Base-by-base conservation (phyloP, 2,888 invertebrate genomes). In the Elegia similella region DNA sequence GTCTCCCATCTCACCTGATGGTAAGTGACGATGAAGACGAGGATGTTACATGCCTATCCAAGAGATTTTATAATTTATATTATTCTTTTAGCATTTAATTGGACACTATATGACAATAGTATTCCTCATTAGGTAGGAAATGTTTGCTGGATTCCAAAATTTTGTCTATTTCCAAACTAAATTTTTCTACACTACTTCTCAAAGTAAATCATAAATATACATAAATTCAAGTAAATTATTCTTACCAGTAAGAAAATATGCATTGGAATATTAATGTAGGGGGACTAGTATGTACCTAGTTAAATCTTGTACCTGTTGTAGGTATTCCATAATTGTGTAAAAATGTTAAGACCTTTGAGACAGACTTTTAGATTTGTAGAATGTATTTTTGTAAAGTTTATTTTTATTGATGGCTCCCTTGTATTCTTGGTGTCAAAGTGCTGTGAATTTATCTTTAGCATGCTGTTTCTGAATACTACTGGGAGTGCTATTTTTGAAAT, bases 361-460 rank as follows among this genome's bases (percentile, higher is more conserved):
- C 38, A 46, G 17, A 55, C 46, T 47, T 46, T 55, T 47, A 42
- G 48, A 56, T 48, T 42, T 13, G 7, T 42, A 48, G 42, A 48
- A 56, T 60, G 65, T 71, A 74, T 75, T 75, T 73, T 73, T 73
- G 55, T 75, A 74, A 64, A 66, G 64, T 63, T 57, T 55, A 58
- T 57, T 62, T 68, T 66, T 42, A 56, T 48, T 1, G 30, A 63
- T 64, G 55, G 58, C 65, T 42, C 23, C 46, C 42, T 58, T 64
- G 52, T 17, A 34, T 38, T 63, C 57, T 68, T 60, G 54, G 60
- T 68, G 58, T 62, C 48, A 62, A 63, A 50, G 58, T 57, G 61
- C 48, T 63, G 59, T 64, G 62, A 61, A 59, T 62, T 2, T 63
- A 62, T 38, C 32, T 16, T 34, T 62, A 59, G 59, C 69, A 65